Conservation (phyloP, 2,797 vertebrate genomes). For the Lepus townsendii region DNA sequence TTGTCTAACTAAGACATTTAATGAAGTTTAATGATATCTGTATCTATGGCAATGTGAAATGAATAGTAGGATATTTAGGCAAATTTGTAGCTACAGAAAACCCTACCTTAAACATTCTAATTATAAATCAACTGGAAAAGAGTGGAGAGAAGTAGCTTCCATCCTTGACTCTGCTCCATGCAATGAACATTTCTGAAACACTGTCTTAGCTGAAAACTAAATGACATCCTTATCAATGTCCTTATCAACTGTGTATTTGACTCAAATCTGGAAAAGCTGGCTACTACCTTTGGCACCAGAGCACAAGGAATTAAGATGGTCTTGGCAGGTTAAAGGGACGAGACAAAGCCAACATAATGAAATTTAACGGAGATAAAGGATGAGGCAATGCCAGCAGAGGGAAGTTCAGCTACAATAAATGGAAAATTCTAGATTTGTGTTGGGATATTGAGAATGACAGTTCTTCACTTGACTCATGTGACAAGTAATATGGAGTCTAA, state of each 20-base stretch:
- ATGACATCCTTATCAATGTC: background rate
- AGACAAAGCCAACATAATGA: background rate
- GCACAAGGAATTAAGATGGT: constrained; percentile 30
- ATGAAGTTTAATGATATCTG: background rate
- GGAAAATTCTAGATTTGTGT: constrained; percentile 21
- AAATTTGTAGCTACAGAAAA: background rate
- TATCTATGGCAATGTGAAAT: background rate
- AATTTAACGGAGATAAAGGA: background rate
- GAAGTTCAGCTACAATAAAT: background rate
- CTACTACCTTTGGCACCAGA: background rate
- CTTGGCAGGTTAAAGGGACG: background rate
- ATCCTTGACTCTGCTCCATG: background rate
- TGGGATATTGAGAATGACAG: background rate
- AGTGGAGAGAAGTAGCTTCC: background rate
- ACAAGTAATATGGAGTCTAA: constrained; percentile 31
- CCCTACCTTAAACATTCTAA: background rate
- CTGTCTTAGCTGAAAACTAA: constrained; percentile 47
- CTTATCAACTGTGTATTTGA: constrained; percentile 23
- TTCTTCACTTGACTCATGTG: constrained; percentile 28
- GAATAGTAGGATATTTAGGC: background rate
- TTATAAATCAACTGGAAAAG: background rate
- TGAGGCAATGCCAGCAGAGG: background rate
- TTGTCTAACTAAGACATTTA: background rate
- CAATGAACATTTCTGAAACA: background rate
- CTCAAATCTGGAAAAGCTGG: background rate